Evolutionary conservation across 2,888 invertebrate genomes (phyloP), one percentile per base, ranked within the genome.

Genomic region (Orthonevra nobilis): DNA sequence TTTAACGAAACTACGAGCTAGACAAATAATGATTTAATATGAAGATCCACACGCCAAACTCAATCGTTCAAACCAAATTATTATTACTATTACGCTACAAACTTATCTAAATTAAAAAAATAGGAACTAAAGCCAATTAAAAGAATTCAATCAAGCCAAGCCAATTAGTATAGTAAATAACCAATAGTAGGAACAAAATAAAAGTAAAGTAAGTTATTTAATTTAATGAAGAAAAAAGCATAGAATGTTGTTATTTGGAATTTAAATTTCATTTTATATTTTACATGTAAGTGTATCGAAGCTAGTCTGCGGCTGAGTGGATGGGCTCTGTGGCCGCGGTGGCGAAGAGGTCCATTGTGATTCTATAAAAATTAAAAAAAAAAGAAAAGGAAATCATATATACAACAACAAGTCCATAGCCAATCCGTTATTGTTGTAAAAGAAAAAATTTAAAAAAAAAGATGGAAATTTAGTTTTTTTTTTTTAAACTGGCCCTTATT

Each of bases 221-320:
- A 61, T 61, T 10, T 36, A 9, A 48, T 23, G 66, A 23, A 69
- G 26, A 56, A 38, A 20, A 12, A 12, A 63, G n/a, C n/a, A 52
- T 15, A 66, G 38, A 81, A 69, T n/a, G n/a, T n/a, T n/a, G n/a
- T n/a, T n/a, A n/a, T 73, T 81, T 81, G 36, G 66, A 82, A 79
- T 81, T 81, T 81, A 46, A 69, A 77, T 73, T 81, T 77, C 50
- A 52, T 82, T 70, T 81, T 84, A 84, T 84, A 87, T 86, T 89
- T 89, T 89, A 89, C 89, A 89, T 89, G 89, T 89, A 85, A 89
- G 88, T 86, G 89, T 88, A 85, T 89, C 89, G 89, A 89, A 89
- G 89, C 88, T 89, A 87, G 89, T 89, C 89, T 90, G 89, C 87
- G 89, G 87, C 87, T 89, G 89, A 85, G 89, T 85, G 81, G 81